Evolutionary conservation across 2,797 vertebrate genomes (phyloP).

Genomic region (Microctenopoma lineatum): DNA sequence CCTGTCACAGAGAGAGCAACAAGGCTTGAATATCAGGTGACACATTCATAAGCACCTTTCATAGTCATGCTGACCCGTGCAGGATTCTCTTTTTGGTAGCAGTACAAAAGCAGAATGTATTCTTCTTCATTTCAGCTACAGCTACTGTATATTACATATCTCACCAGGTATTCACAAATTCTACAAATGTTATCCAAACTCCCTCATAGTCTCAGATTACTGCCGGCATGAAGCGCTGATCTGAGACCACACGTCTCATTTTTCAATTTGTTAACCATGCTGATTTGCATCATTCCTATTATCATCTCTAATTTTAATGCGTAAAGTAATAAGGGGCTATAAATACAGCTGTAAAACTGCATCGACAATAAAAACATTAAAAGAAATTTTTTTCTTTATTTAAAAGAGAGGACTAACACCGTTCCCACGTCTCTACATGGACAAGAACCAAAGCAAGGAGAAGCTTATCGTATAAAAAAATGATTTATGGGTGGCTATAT

Average conservation of each 20-base stretch:
- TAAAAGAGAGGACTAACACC: too few relatives aligned
- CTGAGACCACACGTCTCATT: neutral
- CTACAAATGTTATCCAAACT: neutral
- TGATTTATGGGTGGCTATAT: neutral
- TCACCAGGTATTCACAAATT: slow-evolving; percentile 10
- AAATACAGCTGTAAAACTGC: neutral
- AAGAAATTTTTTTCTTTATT: too few relatives aligned
- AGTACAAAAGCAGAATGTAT: slow-evolving; percentile 4
- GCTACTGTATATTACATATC: slow-evolving; percentile 18
- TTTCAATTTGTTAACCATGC: neutral
- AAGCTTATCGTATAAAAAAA: neutral
- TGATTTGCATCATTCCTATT: slow-evolving; percentile 5
- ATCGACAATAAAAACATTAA: neutral
- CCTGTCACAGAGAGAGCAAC: slow-evolving; percentile 35
- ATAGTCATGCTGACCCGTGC: slow-evolving; percentile 30
- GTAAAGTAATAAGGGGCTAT: slow-evolving; percentile 6
- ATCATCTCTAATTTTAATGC: neutral
- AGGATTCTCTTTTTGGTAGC: slow-evolving; percentile 10
- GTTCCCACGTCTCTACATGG: neutral
- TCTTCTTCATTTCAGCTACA: slow-evolving; percentile 13
- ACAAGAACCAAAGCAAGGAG: neutral
- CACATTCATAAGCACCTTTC: slow-evolving; percentile 42
- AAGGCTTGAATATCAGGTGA: slow-evolving; percentile 40
- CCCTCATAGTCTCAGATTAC: slow-evolving; percentile 11
- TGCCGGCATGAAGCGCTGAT: slow-evolving; percentile 12